A percentile compares a stretch with the other conserved stretches of the same genome.
These are phyloP conservation scores for Steatornis caripensis DNA, from an alignment of 2,113 vertebrate genomes.

Conservation along the genomic window DNA sequence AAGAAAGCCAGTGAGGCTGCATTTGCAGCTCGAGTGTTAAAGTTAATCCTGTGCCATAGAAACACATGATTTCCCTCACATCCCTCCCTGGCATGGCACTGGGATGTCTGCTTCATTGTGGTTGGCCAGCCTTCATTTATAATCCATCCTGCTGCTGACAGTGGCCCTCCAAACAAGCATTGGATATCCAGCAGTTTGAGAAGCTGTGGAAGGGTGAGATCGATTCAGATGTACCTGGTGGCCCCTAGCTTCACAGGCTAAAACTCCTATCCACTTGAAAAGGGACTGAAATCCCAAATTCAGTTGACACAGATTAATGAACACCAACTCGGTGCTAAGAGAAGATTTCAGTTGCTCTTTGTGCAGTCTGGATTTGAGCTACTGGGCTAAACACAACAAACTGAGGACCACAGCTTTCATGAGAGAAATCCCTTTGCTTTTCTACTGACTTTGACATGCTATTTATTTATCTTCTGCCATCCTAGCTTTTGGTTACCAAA, in stretches of 20 bases:
- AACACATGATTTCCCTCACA: background rate
- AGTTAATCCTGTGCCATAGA: background rate
- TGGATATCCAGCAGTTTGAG: background rate
- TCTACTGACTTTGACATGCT: background rate
- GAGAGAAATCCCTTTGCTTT: background rate
- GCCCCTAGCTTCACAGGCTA: background rate
- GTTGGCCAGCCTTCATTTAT: background rate
- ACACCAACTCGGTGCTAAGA: background rate
- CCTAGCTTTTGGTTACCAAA: background rate
- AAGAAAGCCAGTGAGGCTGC: background rate
- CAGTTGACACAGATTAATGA: background rate
- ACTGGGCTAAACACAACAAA: background rate
- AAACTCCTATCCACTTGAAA: background rate
- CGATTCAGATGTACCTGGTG: background rate
- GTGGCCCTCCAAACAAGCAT: background rate
- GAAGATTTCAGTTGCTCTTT: background rate
- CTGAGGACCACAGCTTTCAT: background rate
- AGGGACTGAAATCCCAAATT: background rate
- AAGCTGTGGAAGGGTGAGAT: background rate
- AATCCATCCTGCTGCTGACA: background rate
- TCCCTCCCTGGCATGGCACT: background rate
- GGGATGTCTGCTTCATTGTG: background rate
- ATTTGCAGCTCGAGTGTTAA: background rate
- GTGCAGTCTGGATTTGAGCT: background rate
- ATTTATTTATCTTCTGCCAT: background rate